phyloP scores from a whole-genome alignment of 2,888 invertebrate species.

The Linyphia triangularis region DNA sequence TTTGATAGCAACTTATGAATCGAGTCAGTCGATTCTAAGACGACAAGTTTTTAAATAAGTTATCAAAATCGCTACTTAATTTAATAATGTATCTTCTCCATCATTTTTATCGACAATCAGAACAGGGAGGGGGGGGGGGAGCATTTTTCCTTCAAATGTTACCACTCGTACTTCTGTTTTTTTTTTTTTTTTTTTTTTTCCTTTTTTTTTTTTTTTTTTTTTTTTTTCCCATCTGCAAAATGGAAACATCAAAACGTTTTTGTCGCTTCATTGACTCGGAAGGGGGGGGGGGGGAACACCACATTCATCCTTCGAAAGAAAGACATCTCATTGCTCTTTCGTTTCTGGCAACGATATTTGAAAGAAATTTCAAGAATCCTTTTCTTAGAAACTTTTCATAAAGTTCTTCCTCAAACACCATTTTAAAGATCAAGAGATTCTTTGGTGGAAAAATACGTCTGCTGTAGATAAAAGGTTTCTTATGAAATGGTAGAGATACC shows the following conservation, averaged over 20 bases:
- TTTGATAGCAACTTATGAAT: slow-evolving; percentile 31
- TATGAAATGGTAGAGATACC: too few species aligned
- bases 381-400: not conserved
- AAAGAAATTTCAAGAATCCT: not conserved
- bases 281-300: not conserved
- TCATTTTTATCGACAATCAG: slow-evolving; percentile 16
- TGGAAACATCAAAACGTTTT: slow-evolving; percentile 8
- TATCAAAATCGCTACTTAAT: slow-evolving; percentile 32
- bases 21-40: not conserved
- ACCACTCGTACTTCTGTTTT: not conserved
- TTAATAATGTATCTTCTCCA: slow-evolving; percentile 33
- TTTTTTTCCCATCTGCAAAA: not conserved
- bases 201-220: not conserved
- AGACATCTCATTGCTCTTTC: not conserved
- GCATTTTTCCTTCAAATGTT: not conserved
- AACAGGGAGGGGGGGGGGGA: not conserved
- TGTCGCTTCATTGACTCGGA: slow-evolving; percentile 32
- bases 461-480: not conserved
- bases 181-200: not conserved
- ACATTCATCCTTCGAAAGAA: not conserved
- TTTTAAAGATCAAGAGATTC: not conserved
- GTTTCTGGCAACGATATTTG: not conserved
- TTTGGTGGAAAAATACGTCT: too few species aligned
- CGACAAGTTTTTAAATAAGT: slow-evolving; percentile 42
- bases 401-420: not conserved